phyloP scores from a whole-genome alignment of 2,113 vertebrate species.

The Mellivora capensis region DNA sequence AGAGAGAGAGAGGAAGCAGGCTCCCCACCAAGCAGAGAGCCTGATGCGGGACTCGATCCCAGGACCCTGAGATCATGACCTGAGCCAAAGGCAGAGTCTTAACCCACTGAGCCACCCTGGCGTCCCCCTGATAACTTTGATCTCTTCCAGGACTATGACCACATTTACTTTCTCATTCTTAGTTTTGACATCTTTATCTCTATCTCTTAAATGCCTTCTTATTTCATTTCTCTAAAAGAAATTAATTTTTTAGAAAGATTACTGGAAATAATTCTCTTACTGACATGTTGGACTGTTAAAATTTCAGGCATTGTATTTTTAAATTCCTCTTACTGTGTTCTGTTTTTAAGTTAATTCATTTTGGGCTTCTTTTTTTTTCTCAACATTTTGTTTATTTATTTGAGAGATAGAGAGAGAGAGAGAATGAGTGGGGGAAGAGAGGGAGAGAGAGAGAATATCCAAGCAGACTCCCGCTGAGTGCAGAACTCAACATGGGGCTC shows the following conservation, averaged over 20 bases:
- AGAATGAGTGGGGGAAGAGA: background rate
- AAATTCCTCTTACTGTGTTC: background rate
- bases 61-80: too few relatives aligned
- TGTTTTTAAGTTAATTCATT: background rate
- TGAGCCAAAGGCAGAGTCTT: too few relatives aligned
- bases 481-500: background rate
- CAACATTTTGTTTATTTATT: background rate
- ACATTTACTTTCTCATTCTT: background rate
- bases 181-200: background rate
- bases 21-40: too few relatives aligned
- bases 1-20: too few relatives aligned
- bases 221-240: background rate
- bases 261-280: background rate
- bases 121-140: background rate
- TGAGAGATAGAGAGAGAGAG: background rate
- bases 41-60: too few relatives aligned
- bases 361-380: background rate
- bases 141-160: background rate
- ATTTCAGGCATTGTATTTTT: background rate
- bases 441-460: background rate
- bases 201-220: background rate
- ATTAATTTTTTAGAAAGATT: background rate
- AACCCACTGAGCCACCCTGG: too few relatives aligned
- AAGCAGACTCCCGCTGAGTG: background rate
- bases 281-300: background rate